Conservation (phyloP, 2,888 invertebrate genomes). For the Lasioglossum oenotherae region DNA sequence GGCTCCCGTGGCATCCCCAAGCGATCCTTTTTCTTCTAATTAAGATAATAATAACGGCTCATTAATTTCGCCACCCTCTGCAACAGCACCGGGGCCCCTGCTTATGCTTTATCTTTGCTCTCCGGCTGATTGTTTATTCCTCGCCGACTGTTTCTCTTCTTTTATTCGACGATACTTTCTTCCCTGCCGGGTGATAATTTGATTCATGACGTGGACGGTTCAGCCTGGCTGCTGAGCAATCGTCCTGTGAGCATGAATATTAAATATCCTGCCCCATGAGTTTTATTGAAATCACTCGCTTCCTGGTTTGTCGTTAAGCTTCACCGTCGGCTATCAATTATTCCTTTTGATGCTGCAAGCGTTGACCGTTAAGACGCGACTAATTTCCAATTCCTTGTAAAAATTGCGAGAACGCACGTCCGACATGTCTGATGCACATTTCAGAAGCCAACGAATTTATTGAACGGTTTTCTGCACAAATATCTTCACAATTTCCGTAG, state of each 20-base stretch:
- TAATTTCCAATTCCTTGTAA: neutral
- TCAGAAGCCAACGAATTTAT: too few relatives aligned
- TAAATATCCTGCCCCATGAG: neutral
- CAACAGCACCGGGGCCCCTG: neutral
- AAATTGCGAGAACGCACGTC: neutral
- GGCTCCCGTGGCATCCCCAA: conserved; percentile 48
- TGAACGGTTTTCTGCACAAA: too few relatives aligned
- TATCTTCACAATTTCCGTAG: too few relatives aligned
- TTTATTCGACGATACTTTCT: neutral
- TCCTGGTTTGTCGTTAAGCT: neutral
- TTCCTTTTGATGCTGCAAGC: neutral
- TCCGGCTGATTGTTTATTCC: conserved; percentile 35
- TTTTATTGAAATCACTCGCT: neutral
- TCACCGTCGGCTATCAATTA: neutral
- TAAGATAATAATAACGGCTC: conserved; percentile 67
- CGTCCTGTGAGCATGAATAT: conserved; percentile 11
- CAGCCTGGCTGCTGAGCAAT: conserved; percentile 17
- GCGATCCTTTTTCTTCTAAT: conserved; percentile 63
- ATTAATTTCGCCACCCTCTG: conserved; percentile 59
- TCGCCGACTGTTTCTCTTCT: neutral
- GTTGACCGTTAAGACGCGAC: neutral
- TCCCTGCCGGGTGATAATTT: conserved; percentile 16
- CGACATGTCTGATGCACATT: neutral
- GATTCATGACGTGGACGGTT: conserved; percentile 42
- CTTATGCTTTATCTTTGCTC: conserved; percentile 31